Evolutionary conservation across 2,888 invertebrate species (phyloP), one percentile per base, ranked within the genome.

Genomic region (Cheilosia soror): DNA sequence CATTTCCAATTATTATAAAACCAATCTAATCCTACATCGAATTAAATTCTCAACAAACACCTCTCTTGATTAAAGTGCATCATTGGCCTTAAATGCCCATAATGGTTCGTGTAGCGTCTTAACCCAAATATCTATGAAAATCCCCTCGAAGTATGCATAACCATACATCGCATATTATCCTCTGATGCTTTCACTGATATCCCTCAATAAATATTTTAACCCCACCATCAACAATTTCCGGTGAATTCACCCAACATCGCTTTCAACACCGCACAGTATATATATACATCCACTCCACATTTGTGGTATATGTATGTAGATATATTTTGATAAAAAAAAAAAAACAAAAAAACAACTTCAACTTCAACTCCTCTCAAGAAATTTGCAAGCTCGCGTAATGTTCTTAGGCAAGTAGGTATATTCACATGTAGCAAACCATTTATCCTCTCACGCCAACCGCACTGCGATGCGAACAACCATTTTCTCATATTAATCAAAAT

Each of bases 401-500:
- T 62, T 29, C 27, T 40, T 57, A 65, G 25, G 33, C 44, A 69
- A 25, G 40, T 33, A 68, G 55, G 49, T 31, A 75, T 33, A 13
- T 29, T 29, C 2, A 29, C 25, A 47, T 15, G 5, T 44, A 20
- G 47, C 33, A 65, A 4, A 3, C n/a, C 13, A n/a, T 11, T 13
- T 13, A 5, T 4, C 25, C 11, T 5, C 2, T 9, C 29, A 20
- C 20, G 0, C 9, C 60, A 4, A 47, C 29, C 55, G 20, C 40
- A 11, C 7, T 27, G 20, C 11, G 20, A 68, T 27, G 20, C 11
- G 20, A 68, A 69, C 77, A 27, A 58, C 65, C 51, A 53, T 57
- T 62, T 65, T 40, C 69, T 31, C 63, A 65, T 76, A 65, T 76
- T 69, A 62, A 76, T 71, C 69, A 80, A 68, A 63, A 77, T 25